Evolutionary conservation across 2,888 invertebrate genomes (phyloP).

Genomic region (Cosmia pyralina): DNA sequence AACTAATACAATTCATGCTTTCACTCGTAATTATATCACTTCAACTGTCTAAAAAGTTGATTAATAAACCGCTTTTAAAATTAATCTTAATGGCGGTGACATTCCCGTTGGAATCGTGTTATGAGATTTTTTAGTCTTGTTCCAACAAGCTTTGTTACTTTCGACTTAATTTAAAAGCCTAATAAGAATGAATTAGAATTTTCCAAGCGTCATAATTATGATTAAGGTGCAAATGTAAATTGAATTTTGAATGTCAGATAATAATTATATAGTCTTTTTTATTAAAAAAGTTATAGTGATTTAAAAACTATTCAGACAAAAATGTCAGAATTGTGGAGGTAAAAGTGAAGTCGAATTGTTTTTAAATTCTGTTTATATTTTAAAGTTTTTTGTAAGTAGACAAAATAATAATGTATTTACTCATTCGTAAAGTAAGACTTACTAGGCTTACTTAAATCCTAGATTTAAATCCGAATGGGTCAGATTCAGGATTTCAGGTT

Average conservation of each 20-base stretch:
- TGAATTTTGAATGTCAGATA: constrained; percentile 7
- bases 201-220: constrained; percentile 8
- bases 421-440: too few relatives aligned
- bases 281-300: too few relatives aligned
- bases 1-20: background rate
- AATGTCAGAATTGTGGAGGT: too few relatives aligned
- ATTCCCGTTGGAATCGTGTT: constrained; percentile 15
- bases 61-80: constrained; percentile 26
- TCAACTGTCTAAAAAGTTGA: constrained; percentile 11
- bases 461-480: too few relatives aligned
- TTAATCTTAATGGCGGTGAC: constrained; percentile 23
- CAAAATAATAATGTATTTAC: too few relatives aligned
- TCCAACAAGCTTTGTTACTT: constrained; percentile 52
- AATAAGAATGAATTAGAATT: constrained; percentile 43
- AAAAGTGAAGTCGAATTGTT: too few relatives aligned
- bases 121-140: constrained; percentile 39
- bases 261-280: background rate
- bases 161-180: constrained; percentile 42
- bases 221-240: constrained; percentile 29
- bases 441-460: too few relatives aligned
- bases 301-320: too few relatives aligned
- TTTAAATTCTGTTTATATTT: too few relatives aligned
- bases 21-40: background rate
- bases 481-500: too few relatives aligned
- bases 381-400: too few relatives aligned